These are phyloP conservation scores for Canis aureus DNA, from an alignment of 2,113 vertebrate genomes.

Conservation along the genomic window DNA sequence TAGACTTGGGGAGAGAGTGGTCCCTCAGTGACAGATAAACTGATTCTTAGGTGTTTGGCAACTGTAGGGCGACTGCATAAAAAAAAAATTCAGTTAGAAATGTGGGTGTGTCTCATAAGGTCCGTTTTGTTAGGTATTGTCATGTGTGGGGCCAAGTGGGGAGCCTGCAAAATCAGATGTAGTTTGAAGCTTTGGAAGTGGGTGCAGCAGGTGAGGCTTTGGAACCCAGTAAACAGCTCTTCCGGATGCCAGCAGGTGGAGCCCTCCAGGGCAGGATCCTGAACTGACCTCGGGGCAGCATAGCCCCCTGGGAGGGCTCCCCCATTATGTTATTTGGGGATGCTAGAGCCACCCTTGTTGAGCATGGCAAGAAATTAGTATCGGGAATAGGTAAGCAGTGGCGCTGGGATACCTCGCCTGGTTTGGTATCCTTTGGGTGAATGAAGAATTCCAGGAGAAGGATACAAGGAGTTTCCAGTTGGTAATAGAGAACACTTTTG, in stretches of 20 bases:
- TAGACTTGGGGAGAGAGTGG: slow-evolving; percentile 56
- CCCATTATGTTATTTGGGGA: not conserved
- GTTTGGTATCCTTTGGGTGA: not conserved
- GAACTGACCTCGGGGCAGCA: not conserved
- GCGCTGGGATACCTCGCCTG: too few relatives aligned
- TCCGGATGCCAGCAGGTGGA: slow-evolving; percentile 65
- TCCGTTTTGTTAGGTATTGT: not conserved
- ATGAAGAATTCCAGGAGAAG: not conserved
- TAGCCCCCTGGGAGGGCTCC: not conserved
- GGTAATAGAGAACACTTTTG: not conserved
- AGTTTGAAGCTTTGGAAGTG: not conserved
- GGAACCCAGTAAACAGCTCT: slow-evolving; percentile 10
- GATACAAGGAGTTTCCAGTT: not conserved
- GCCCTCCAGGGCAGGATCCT: slow-evolving; percentile 20
- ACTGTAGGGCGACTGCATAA: not conserved
- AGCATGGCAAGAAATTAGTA: not conserved
- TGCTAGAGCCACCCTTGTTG: not conserved
- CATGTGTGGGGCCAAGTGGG: not conserved
- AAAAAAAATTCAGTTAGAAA: slow-evolving; percentile 50
- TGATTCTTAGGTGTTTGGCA: slow-evolving; percentile 40
- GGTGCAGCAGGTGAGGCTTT: not conserved
- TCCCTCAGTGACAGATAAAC: not conserved
- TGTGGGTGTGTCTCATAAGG: not conserved
- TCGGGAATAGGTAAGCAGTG: not conserved
- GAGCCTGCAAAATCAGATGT: not conserved